Conservation (phyloP, 2,888 invertebrate species). For the Phytoseiulus persimilis region DNA sequence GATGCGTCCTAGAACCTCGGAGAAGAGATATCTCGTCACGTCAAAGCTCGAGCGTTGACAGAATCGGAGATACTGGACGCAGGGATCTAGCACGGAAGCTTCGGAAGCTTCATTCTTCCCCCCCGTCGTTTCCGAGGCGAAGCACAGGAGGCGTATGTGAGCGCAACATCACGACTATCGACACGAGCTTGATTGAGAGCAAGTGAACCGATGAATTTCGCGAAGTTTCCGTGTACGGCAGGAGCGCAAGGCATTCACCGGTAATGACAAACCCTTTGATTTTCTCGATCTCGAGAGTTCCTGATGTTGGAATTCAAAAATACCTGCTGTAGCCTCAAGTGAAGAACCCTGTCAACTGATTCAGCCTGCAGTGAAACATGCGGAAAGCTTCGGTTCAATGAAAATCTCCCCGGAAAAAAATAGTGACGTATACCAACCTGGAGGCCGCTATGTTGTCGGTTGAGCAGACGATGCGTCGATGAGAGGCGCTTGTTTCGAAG, state of each 20-base stretch:
- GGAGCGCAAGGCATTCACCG: not conserved
- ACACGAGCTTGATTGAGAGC: not conserved
- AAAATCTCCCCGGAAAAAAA: not conserved
- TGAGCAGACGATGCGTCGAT: not conserved
- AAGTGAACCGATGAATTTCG: not conserved
- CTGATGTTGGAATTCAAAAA: not conserved
- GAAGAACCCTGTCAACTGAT: not conserved
- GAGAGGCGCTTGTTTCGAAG: slow-evolving; percentile 21
- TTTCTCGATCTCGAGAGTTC: not conserved
- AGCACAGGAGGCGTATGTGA: too few relatives aligned
- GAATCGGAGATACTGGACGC: too few relatives aligned
- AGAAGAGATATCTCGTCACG: too few relatives aligned
- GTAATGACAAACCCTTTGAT: not conserved
- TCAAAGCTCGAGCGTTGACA: too few relatives aligned
- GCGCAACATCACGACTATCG: too few relatives aligned
- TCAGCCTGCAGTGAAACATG: not conserved
- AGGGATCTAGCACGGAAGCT: too few relatives aligned
- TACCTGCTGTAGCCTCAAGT: not conserved
- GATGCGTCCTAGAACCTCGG: too few relatives aligned
- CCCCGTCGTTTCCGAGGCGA: too few relatives aligned
- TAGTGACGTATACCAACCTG: slow-evolving; percentile 39
- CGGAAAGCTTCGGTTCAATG: not conserved
- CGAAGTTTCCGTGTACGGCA: not conserved
- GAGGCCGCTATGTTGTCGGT: slow-evolving; percentile 30
- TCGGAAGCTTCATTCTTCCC: too few relatives aligned